Base-by-base conservation (phyloP, 2,888 invertebrate genomes). In the Pseudoips prasinana region DNA sequence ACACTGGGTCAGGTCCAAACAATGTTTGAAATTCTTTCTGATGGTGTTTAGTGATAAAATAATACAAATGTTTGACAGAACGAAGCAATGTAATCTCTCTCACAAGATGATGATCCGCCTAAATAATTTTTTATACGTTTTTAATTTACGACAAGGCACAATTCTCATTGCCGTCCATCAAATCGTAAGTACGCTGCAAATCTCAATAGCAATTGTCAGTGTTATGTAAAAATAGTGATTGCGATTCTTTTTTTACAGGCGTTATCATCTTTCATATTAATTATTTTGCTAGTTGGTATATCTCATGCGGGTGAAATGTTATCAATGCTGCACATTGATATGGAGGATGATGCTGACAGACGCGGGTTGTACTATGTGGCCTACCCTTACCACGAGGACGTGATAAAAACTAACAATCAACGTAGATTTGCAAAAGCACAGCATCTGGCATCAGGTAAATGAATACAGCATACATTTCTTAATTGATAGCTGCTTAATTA, bases 111-210 rank as follows among this genome's bases (percentile, higher is more conserved):
- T 82, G 76, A 74, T 82, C 61, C 84, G 86, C 41, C 68, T 86
- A 42, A 81, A 80, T 42, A 83, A 85, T 64, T 88, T 89, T 75
- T 76, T 89, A 62, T 87, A 79, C 52, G 73, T 88, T 66, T 89
- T 89, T 51, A 86, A 85, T 78, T 79, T 89, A 70, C 85, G 89
- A 28, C 89, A 89, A 72, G 89, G 89, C 53, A 80, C 89, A 50
- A 89, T 89, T 62, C 77, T 89, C 25, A 87, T 89, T 59, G 89
- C 89, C 75, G 82, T 89, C 72, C 89, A 89, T 73, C 89, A 89
- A 78, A 88, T 89, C 58, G 89, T 89, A 64, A 89, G 89, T 88
- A 75, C 45, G 20, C 2, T n/a, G 7, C 18, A 3, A n/a, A n/a
- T n/a, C n/a, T n/a, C n/a, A n/a, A n/a, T n/a, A n/a, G n/a, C n/a